Base-by-base conservation (phyloP, 2,888 invertebrate genomes). In the Sinhomidia bicolor region DNA sequence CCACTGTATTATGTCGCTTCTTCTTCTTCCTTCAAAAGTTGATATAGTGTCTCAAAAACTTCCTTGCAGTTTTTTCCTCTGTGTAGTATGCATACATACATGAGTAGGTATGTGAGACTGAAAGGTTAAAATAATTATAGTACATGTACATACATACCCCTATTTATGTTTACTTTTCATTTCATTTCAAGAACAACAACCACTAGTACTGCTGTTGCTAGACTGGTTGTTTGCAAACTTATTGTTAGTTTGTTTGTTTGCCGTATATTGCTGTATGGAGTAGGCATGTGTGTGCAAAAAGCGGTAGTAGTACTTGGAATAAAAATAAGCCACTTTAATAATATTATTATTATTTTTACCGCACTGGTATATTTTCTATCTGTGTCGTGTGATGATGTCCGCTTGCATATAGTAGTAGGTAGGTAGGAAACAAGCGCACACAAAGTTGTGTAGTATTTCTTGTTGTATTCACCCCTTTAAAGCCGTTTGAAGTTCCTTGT, bases 151-250 rank as follows among this genome's bases (percentile, higher is more conserved):
- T 14, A 36, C 10, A 26, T 5, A 36, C 36, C 7, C n/a, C 3
- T 57, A 57, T 57, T 17, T 17, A 20, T 71, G 29, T 71, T 71
- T 71, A 71, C 71, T 71, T 71, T 71, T 71, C 71, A 71, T 68
- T 68, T 68, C 68, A 36, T 71, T 71, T 71, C 71, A 71, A 71
- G 71, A 23, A 41, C 71, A 71, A 71, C 71, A 23, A 41, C 71
- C n/a, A n/a, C n/a, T n/a, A n/a, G n/a, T n/a, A n/a, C n/a, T n/a
- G n/a, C n/a, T n/a, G n/a, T n/a, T 65, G 36, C 71, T 2, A 68
- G 36, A 36, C 68, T 36, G 14, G 17, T 68, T 68, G 68, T 68
- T 68, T 32, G 54, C 36, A 9, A 36, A 68, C 36, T 12, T 3
- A n/a, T n/a, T 41, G 41, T 10, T 7, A 41, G 41, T 47, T 47